phyloP scores from a whole-genome alignment of 2,797 vertebrate species.

The Myotis pilosus region DNA sequence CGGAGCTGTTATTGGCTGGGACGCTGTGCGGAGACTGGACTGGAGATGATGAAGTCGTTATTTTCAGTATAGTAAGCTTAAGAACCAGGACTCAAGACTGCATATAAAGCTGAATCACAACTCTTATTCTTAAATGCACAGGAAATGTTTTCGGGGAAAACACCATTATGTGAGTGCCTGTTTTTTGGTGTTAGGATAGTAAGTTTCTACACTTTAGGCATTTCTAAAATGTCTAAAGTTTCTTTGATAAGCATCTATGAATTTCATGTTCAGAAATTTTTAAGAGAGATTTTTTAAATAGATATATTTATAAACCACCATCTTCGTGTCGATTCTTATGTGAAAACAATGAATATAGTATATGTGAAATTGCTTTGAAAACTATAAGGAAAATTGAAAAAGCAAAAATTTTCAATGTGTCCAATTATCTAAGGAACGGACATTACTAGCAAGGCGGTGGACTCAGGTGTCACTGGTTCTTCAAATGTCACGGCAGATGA shows the following conservation, averaged over 20 bases:
- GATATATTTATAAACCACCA: background rate
- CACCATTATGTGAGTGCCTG: background rate
- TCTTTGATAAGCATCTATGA: background rate
- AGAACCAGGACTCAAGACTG: background rate
- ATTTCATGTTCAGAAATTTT: background rate
- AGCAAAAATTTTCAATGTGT: background rate
- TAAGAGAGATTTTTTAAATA: too few relatives aligned
- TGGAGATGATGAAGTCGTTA: background rate
- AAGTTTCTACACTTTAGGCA: background rate
- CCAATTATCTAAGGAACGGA: background rate
- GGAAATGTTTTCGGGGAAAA: background rate
- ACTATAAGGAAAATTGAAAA: background rate
- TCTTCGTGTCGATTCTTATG: background rate
- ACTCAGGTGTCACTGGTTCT: background rate
- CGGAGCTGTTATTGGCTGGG: background rate
- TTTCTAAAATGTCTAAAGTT: background rate
- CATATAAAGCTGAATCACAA: background rate
- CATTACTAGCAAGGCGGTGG: background rate
- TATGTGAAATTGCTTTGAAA: slow-evolving; percentile 12
- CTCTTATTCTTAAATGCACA: background rate
- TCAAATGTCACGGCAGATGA: background rate
- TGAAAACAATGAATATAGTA: background rate
- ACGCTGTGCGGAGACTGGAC: background rate
- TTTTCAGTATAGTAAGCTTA: background rate
- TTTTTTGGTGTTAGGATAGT: background rate